Evolutionary conservation across 1,140 invertebrate species (phyloP), one percentile per base, ranked within the genome.

Genomic region (Agrilus planipennis): DNA sequence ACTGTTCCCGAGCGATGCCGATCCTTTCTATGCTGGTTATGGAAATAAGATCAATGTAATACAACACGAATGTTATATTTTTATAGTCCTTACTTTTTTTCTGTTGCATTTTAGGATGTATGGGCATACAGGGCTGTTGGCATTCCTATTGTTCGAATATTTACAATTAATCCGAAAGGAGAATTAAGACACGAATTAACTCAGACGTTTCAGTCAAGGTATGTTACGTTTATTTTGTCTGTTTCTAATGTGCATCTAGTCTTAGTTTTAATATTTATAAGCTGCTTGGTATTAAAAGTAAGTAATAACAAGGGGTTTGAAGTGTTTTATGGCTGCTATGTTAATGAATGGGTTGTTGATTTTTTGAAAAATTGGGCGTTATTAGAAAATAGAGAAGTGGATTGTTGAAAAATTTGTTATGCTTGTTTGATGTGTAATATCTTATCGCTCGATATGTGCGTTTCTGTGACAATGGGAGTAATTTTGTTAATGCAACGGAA

Each of bases 1-100:
- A 20, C 68, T 99, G 0, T 99, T 99, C 66, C 89, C 91, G 0
- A 61, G 73, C 0, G 74, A 74, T 30, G 76, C 73, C 1, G 84
- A 89, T 59, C 95, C 96, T 5, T 98, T 99, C 65, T 98, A 94
- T 64, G 94, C 95, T 42, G 96, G 95, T 31, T 99, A 98, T 69
- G 96, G 96, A 39, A 99, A 99, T 69, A 79, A 84, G 58, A 86
- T 92, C 28, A 95, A 93, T 71, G 87, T 89, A 68, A 75, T 38
- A 32, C 27, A 11, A 25, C 22, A 6, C 5, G 11, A 6, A 6
- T 25, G 22, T 25, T 25, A 25, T 6, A 25, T 6, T 25, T 25
- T 6, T 25, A 7, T 25, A 25, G 23, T 25, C 23, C n/a, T 6
- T 14, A 32, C 14, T 32, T 6, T n/a, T 14, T 6, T 32, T 32